These are phyloP conservation scores for Anoplopoma fimbria DNA, from an alignment of 2,113 vertebrate species.

Conservation along the genomic window DNA sequence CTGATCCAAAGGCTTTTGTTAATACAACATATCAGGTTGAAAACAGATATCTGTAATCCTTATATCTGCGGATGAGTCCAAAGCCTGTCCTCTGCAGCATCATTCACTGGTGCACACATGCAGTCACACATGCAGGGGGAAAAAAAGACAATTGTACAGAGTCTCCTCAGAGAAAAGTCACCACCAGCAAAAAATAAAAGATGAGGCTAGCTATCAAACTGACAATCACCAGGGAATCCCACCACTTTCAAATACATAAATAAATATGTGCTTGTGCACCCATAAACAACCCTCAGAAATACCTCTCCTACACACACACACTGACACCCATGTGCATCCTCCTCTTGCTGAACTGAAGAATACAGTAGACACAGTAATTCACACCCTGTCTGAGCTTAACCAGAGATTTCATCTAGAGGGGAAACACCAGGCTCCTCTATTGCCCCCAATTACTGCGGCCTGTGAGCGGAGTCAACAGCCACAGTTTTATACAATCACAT, in stretches of 20 bases:
- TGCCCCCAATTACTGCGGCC: constrained; percentile 72
- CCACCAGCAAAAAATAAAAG: constrained; percentile 64
- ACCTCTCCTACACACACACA: constrained; percentile 3
- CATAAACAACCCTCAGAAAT: constrained; percentile 33
- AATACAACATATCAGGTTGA: constrained; percentile 31
- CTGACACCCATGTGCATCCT: constrained; percentile 13
- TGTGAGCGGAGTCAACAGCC: constrained; percentile 67
- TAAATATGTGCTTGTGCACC: constrained; percentile 64
- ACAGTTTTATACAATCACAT: constrained; percentile 68
- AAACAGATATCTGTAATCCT: constrained; percentile 29
- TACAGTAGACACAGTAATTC: constrained; percentile 59
- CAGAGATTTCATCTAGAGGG: constrained; percentile 68
- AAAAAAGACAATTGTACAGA: constrained; percentile 23
- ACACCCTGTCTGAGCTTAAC: constrained; percentile 62
- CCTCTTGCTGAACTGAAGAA: constrained; percentile 8
- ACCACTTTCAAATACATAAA: constrained; percentile 70
- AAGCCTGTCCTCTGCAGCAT: neutral
- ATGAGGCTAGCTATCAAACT: constrained; percentile 6
- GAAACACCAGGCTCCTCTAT: constrained; percentile 70
- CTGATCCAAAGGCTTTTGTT: constrained; percentile 47
- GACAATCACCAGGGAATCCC: constrained; percentile 70
- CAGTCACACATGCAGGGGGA: constrained; percentile 14
- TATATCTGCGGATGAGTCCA: constrained; percentile 14
- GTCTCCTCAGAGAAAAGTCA: constrained; percentile 58
- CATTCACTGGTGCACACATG: constrained; percentile 9